Base-by-base conservation (phyloP, 1,140 invertebrate genomes). In the Papilio polyxenes region DNA sequence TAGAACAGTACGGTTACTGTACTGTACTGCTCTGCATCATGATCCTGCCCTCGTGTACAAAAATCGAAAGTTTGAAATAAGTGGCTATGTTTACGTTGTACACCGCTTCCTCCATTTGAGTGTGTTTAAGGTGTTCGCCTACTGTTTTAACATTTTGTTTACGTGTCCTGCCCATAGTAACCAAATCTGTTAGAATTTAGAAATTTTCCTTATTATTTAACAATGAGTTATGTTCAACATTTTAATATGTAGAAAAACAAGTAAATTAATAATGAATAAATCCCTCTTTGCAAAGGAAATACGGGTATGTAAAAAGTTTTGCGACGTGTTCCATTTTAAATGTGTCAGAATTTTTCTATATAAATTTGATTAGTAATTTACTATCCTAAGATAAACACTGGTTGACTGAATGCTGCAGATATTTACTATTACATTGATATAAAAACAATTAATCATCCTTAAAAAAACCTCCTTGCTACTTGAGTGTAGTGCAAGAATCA, bases 91-190 rank as follows among this genome's bases (percentile, higher is more conserved):
- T 77, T 77, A 77, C 75, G 48, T 17, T 53, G 44, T n/a, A n/a
- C 49, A 31, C 44, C 75, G 75, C 75, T 77, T 77, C 75, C 44
- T 53, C 75, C 75, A 23, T 53, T 75, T 56, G 20, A 77, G 75
- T 77, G 9, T 75, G 75, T 77, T 77, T 77, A 23, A 77, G 75
- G 44, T 77, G 23, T 77, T 77, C 48, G 20, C 48, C 44, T 53
- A 77, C 75, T 77, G 75, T 77, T 77, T 77, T 77, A 77, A 77
- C 51, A 20, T 77, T 76, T 56, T 77, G 75, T 77, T 77, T 77
- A 77, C 75, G 20, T 77, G 75, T 53, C 75, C 75, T 75, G 40
- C 10, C 6, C 17, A 75, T n/a, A 9, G 74, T 49, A 40, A 49
- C 74, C 74, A 75, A n/a, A 40, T 44, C 48, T 40, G 8, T 20